Base-by-base conservation (phyloP, 2,888 invertebrate genomes). In the Dolichopus griseipennis region DNA sequence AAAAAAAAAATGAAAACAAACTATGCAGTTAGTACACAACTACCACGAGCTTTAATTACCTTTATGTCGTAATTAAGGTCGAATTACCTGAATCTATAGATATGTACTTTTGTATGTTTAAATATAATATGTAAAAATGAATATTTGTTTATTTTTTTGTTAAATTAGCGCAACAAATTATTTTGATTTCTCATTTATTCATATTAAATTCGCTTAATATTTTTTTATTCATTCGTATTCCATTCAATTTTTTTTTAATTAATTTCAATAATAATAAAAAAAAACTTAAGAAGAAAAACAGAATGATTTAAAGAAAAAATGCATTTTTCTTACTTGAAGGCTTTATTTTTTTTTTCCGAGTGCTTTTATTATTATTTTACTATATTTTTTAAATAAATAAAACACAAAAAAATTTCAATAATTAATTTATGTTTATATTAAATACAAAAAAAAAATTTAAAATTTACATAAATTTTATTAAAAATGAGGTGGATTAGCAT, bases 91-190 rank as follows among this genome's bases (percentile, higher is more conserved):
- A 52, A 52, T 52, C n/a, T n/a, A 52, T 52, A 15, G 2, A 52
- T 18, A n/a, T 43, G 12, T 18, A n/a, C 52, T 12, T 52, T 18
- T 52, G 15, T 18, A 18, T 52, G n/a, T 52, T 12, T 52, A 18
- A 5, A n/a, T 18, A 27, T 27, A 4, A 27, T 27, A 12, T 52
- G 18, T 52, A 43, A 10, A 43, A 15, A 43, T 43, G 43, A 9
- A 9, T 52, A 52, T 52, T 6, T 52, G 52, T 18, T n/a, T 12
- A 7, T 41, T 41, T 41, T 41, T 15, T 2, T 52, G n/a, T 52
- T 52, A 18, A 52, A 52, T 52, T 52, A 52, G 52, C 52, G 52
- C 52, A 52, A 52, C 52, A 52, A 52, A 52, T 52, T 52, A 52
- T 52, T 52, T 52, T 52, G 52, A 52, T 52, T 52, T 52, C 18